Evolutionary conservation across 2,888 invertebrate species (phyloP).

Genomic region (Apodemia duryi): DNA sequence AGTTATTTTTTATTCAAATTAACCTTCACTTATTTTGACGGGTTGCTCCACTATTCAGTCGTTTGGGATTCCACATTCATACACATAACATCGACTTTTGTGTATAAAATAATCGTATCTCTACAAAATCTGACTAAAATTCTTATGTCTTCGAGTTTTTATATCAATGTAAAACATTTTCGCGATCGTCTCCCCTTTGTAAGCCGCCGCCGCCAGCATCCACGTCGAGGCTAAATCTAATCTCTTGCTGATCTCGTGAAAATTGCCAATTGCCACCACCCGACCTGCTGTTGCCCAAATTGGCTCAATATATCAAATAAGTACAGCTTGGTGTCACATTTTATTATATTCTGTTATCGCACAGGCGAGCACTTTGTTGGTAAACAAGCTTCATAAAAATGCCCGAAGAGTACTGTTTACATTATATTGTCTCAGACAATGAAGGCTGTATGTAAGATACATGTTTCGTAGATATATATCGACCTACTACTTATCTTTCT

Average conservation of each 20-base stretch:
- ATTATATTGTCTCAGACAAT: neutral
- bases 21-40: no score
- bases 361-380: neutral
- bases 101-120: no score
- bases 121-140: neutral
- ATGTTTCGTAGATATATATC: no score
- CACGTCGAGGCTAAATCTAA: slow-evolving; percentile 25
- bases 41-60: no score
- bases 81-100: no score
- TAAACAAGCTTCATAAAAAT: neutral
- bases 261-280: slow-evolving; percentile 53
- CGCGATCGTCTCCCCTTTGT: neutral
- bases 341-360: slow-evolving; percentile 29
- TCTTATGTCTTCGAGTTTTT: neutral
- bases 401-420: neutral
- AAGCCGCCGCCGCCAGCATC: neutral
- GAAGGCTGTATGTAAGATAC: no score
- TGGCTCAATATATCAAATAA: slow-evolving; percentile 33
- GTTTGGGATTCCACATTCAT: no score
- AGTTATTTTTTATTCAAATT: no score
- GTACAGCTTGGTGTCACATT: slow-evolving; percentile 24
- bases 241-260: slow-evolving; percentile 38
- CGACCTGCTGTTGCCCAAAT: slow-evolving; percentile 34
- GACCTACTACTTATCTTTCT: no score
- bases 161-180: neutral